Base-by-base conservation (phyloP, 2,888 invertebrate genomes). In the Eurytoma adleriae region DNA sequence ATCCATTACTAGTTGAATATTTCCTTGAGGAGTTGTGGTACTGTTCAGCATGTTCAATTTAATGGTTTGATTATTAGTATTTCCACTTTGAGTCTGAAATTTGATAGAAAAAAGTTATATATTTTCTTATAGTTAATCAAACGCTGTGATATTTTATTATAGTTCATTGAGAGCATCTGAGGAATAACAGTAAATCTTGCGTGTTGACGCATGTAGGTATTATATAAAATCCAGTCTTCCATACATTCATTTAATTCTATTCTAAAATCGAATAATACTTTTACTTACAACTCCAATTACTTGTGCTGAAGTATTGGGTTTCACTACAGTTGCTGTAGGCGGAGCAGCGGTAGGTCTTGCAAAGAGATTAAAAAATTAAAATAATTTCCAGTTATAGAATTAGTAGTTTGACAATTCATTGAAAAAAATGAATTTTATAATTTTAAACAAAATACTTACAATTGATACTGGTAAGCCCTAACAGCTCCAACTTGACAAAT, bases 1-100 rank as follows among this genome's bases (percentile, higher is more conserved):
- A 88, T 93, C 92, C 91, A 93, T 91, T 2, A 93, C 91, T 50
- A 93, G 88, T 81, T 93, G 92, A 83, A 91, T 90, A 68, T 91
- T 91, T 50, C 89, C 87, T 81, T 89, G 89, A 64, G 86, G 80
- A 16, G 84, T 70, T 81, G 85, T 86, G 14, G 86, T 57, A 80
- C 87, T 90, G 81, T 89, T 90, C 59, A 89, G 54, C 84, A 90
- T 88, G 78, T 89, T 90, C 10, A 89, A 81, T 71, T 90, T 89
- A 59, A 89, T 89, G 24, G 87, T 86, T 79, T 89, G 88, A 79
- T 83, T 86, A 67, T 88, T 89, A 56, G 67, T 20, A 27, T 62
- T 76, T 14, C 50, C 48, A 67, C 64, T 61, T 77, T 83, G 83
- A 80, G 84, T 86, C 85, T 86, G 80, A 50, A 73, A 52, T 66